phyloP scores from a whole-genome alignment of 2,113 vertebrate genomes.

The Cnemophilus loriae region DNA sequence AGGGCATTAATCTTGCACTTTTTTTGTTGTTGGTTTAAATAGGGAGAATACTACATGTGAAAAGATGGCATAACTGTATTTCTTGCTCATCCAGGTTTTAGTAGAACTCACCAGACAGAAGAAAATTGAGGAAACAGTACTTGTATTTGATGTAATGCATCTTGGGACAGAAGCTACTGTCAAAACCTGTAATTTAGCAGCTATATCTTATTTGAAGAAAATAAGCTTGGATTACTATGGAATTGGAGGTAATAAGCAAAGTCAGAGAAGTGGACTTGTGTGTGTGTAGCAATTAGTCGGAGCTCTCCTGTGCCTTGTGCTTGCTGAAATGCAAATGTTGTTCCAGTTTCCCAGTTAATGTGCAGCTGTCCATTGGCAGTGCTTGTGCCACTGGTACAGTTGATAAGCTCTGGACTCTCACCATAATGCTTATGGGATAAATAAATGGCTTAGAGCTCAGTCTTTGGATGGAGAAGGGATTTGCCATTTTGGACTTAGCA shows the following conservation, averaged over 20 bases:
- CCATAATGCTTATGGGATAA: not conserved
- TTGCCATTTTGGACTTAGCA: not conserved
- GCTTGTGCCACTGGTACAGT: not conserved
- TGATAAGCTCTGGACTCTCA: not conserved
- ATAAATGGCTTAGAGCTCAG: not conserved
- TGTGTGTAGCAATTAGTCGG: not conserved
- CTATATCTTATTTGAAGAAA: constrained; percentile 83
- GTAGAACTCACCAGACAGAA: constrained; percentile 85
- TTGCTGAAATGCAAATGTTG: not conserved
- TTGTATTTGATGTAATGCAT: constrained; percentile 82
- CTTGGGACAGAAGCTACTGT: constrained; percentile 86
- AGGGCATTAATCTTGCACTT: accelerated
- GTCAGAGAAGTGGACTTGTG: not conserved
- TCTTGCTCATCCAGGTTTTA: constrained; percentile 77
- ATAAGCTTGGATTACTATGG: constrained; percentile 86
- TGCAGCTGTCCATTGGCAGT: not conserved
- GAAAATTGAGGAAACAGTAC: constrained; percentile 78
- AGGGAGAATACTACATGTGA: not conserved
- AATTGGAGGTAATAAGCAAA: constrained; percentile 72
- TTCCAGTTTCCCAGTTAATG: not conserved
- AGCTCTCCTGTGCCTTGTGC: not conserved
- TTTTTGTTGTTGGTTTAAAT: not conserved
- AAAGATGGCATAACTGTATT: not conserved
- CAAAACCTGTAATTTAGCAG: constrained; percentile 79
- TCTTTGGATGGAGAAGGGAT: not conserved